phyloP scores from a whole-genome alignment of 2,797 vertebrate genomes.

The Pangasius sanitwongsei region DNA sequence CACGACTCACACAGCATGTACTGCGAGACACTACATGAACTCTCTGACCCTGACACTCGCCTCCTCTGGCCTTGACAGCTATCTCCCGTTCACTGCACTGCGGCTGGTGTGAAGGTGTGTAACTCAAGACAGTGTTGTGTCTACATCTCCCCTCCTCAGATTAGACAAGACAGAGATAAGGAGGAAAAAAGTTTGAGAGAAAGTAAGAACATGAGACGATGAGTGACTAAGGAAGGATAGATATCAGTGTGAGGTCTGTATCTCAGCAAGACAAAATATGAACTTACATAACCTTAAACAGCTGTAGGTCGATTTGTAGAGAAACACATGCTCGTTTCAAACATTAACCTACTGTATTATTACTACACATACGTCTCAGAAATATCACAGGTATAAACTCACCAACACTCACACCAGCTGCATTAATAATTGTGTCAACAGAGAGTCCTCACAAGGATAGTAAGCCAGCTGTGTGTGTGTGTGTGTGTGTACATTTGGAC shows the following conservation, averaged over 20 bases:
- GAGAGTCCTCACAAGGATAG: not conserved
- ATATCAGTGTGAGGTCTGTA: slow-evolving; percentile 28
- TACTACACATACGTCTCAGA: not conserved
- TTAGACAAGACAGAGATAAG: slow-evolving; percentile 38
- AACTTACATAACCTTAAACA: slow-evolving; percentile 37
- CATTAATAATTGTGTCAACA: not conserved
- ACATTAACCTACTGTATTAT: not conserved
- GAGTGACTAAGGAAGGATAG: slow-evolving; percentile 21
- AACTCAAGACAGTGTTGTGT: slow-evolving; percentile 69
- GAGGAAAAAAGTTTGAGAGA: not conserved
- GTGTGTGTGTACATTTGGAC: not conserved
- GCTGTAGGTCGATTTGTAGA: slow-evolving; percentile 36
- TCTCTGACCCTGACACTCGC: not conserved
- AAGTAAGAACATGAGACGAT: not conserved
- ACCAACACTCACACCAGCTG: not conserved
- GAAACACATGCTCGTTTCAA: not conserved
- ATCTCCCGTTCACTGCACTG: slow-evolving; percentile 48
- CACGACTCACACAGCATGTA: not conserved
- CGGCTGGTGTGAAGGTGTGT: slow-evolving; percentile 65
- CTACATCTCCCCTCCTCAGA: slow-evolving; percentile 47
- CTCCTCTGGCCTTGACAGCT: slow-evolving; percentile 18
- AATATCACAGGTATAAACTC: not conserved
- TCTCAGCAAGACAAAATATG: slow-evolving; percentile 29
- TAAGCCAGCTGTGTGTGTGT: not conserved
- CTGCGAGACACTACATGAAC: not conserved